Evolutionary conservation across 2,797 vertebrate species (phyloP).

Genomic region (Acanthurus tractus): DNA sequence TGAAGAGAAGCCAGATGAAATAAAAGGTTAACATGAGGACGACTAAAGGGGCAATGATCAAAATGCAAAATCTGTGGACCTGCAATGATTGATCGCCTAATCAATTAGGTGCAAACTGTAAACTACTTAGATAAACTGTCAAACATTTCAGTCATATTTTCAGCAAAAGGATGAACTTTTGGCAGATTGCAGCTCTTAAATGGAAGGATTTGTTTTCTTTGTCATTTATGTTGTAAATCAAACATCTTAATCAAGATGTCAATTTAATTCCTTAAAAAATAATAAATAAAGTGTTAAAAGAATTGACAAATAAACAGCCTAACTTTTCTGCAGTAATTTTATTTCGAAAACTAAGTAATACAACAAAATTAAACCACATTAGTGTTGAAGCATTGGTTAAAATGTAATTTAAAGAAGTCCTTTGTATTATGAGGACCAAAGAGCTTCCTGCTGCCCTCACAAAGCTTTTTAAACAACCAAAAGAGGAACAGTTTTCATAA

Average conservation of each 20-base stretch:
- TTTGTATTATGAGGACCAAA: neutral
- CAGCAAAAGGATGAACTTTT: too few relatives aligned
- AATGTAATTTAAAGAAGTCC: neutral
- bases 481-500: conserved; percentile 73
- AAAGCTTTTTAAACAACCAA: conserved; percentile 28
- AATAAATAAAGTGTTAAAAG: neutral
- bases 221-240: neutral
- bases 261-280: too few relatives aligned
- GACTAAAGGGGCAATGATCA: conserved; percentile 40
- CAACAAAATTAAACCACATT: neutral
- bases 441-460: neutral
- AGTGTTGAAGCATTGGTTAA: neutral
- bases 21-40: conserved; percentile 38
- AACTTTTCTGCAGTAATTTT: neutral
- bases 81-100: neutral
- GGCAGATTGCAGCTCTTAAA: neutral
- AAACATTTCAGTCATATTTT: neutral
- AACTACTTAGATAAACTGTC: neutral
- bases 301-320: neutral
- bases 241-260: neutral
- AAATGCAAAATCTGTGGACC: conserved; percentile 33
- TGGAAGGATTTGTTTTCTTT: neutral
- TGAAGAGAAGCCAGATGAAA: conserved; percentile 34
- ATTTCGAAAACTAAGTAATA: neutral
- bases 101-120: neutral